Percentiles rank a stretch among this genome's conserved stretches.
phyloP scores from a whole-genome alignment of 1,140 invertebrate species.

The Drosophila tropicalis region DNA sequence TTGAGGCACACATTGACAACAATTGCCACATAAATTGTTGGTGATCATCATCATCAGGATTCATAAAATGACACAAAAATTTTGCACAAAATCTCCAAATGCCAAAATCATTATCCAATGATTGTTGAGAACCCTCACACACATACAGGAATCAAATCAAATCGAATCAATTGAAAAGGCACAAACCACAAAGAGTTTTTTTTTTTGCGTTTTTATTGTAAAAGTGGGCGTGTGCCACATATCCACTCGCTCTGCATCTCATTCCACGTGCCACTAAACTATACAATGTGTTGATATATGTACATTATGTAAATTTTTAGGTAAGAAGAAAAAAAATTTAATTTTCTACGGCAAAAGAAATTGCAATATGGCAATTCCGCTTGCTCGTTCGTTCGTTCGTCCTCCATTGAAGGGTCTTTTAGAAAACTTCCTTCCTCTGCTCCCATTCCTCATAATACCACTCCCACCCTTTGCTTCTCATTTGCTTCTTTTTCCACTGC shows the following conservation, averaged over 20 bases:
- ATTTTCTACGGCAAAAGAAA: slow-evolving; percentile 35
- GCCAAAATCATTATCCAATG: slow-evolving; percentile 62
- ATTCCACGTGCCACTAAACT: slow-evolving; percentile 33
- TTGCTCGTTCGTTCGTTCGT: slow-evolving; percentile 52
- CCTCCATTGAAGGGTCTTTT: slow-evolving; percentile 64
- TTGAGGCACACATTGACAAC: slow-evolving; percentile 61
- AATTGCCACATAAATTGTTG: slow-evolving; percentile 57
- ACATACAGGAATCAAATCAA: slow-evolving; percentile 61
- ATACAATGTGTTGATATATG: slow-evolving; percentile 52
- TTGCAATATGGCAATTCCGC: slow-evolving; percentile 71
- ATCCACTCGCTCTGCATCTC: not conserved
- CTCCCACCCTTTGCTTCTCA: not conserved
- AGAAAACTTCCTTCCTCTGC: slow-evolving; percentile 61
- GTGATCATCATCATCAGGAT: slow-evolving; percentile 62
- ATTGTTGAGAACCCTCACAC: slow-evolving; percentile 26
- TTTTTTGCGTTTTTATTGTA: slow-evolving; percentile 35
- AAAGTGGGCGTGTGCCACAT: slow-evolving; percentile 45
- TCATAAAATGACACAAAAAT: slow-evolving; percentile 53
- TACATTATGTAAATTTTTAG: slow-evolving; percentile 68
- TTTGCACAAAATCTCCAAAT: slow-evolving; percentile 47
- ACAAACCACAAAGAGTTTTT: slow-evolving; percentile 62
- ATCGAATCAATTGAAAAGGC: slow-evolving; percentile 65
- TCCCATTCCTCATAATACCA: not conserved
- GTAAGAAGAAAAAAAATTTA: slow-evolving; percentile 37
- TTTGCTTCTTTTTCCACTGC: not conserved